Evolutionary conservation across 2,113 vertebrate genomes (phyloP), one percentile per base, ranked within the genome.

Genomic region (Fulmarus glacialis): DNA sequence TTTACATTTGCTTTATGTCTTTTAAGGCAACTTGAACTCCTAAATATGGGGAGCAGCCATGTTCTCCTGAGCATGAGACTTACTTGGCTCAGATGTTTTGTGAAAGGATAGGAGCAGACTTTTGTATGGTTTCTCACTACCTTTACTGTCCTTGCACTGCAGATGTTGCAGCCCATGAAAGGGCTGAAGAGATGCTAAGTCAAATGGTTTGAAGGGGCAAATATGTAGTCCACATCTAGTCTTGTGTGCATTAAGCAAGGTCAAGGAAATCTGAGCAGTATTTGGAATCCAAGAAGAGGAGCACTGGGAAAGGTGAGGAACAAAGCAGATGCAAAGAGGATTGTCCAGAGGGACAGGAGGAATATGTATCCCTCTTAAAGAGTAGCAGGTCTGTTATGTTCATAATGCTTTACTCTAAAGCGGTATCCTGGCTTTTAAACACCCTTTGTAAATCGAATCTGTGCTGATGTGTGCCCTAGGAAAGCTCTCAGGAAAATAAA

Each of bases 401-500:
- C n/a, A 12, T 36, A 48, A 17, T 55, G 27, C 53, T 86, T 72
- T 60, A 58, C 30, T 79, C 84, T 38, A 66, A 15, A 77, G 30
- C 50, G 34, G 26, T 38, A 48, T 47, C 52, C 17, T 71, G 60
- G 64, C 60, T 93, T 91, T 71, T 32, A 91, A 85, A 64, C 18
- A 53, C 23, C 22, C 36, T 82, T 87, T 87, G 17, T 56, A 85
- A 73, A 85, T 64, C 24, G 45, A 52, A 34, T 73, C 34, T 70
- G 29, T 72, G 52, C 48, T 70, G 66, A 62, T 77, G 40, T 52
- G 36, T 77, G 53, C 66, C 20, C 74, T 87, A 45, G 29, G 73
- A 93, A 95, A 62, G 20, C 53, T 85, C 58, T 68, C 22, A 64
- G 38, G 58, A 70, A 95, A 97, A 91, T 15, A 93, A 84, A 81